These are phyloP conservation scores for Nesogale talazaci DNA, from an alignment of 2,113 vertebrate species.

Conservation along the genomic window DNA sequence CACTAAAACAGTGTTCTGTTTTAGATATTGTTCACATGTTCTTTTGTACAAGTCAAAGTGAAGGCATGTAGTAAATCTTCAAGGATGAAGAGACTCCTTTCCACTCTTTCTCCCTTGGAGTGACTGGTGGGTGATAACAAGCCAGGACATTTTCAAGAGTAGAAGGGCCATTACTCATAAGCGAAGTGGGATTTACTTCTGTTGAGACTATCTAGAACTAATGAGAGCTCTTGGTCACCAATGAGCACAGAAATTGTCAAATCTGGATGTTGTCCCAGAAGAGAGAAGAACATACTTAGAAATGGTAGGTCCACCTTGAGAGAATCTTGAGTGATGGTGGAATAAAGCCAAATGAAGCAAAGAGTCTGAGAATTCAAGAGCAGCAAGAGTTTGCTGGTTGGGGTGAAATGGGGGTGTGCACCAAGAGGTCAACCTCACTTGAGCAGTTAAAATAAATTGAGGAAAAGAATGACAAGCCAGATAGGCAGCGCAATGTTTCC, in stretches of 20 bases:
- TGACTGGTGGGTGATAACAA: neutral
- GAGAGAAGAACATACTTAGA: neutral
- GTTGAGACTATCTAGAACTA: neutral
- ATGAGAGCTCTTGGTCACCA: neutral
- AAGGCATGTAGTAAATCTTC: neutral
- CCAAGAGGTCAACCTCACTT: neutral
- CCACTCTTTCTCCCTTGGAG: neutral
- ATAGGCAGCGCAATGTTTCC: neutral
- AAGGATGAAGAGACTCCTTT: neutral
- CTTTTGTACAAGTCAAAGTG: neutral
- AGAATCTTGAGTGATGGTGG: neutral
- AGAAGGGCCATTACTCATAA: neutral
- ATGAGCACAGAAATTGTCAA: neutral
- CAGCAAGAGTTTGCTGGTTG: neutral
- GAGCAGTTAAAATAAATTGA: neutral
- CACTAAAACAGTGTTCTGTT: neutral
- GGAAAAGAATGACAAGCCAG: rapidly evolving
- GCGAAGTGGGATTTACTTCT: neutral
- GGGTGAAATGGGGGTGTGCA: neutral
- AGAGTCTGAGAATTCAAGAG: neutral
- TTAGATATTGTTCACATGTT: neutral
- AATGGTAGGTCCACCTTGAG: neutral
- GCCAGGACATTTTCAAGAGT: neutral
- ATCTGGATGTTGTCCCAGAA: neutral
- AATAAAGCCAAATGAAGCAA: neutral